Conservation (phyloP, 1,140 invertebrate species). For the Procambarus virginalis region DNA sequence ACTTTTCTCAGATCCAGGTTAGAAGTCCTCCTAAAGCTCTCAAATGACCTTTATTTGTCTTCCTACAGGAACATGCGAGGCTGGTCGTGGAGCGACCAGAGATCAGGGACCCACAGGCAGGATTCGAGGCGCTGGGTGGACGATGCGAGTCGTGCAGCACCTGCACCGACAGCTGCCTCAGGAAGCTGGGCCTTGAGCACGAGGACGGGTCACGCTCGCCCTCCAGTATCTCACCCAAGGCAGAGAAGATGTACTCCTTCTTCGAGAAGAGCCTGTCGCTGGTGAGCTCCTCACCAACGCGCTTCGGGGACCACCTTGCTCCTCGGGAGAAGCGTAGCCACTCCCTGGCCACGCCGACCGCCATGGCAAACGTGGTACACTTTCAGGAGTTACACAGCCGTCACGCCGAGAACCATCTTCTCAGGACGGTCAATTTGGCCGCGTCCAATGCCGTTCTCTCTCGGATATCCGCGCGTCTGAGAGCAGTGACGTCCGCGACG, state of each 20-base stretch:
- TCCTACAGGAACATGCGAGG: conserved; percentile 51
- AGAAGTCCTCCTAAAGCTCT: not conserved
- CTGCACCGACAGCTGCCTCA: conserved; percentile 50
- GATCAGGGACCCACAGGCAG: conserved; percentile 47
- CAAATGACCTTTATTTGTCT: not conserved
- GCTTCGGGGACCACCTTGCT: conserved; percentile 34
- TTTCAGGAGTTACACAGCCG: conserved; percentile 52
- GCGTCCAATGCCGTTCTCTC: conserved; percentile 55
- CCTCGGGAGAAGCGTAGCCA: conserved; percentile 51
- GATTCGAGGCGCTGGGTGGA: conserved; percentile 55
- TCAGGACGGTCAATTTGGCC: conserved; percentile 54
- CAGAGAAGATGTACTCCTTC: conserved; percentile 58
- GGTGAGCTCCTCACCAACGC: conserved; percentile 44
- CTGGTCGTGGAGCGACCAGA: conserved; percentile 58
- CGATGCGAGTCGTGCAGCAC: conserved; percentile 48
- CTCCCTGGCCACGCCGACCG: conserved; percentile 40
- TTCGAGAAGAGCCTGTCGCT: conserved; percentile 56
- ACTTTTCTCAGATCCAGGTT: not conserved
- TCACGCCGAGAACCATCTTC: conserved; percentile 39
- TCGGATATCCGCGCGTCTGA: conserved; percentile 50
- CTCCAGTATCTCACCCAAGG: conserved; percentile 61
- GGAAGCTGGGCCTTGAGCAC: conserved; percentile 53
- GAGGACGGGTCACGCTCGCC: conserved; percentile 59
- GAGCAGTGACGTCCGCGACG: conserved; percentile 43
- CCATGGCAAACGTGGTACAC: conserved; percentile 48